phyloP scores from a whole-genome alignment of 2,113 vertebrate genomes.

The Calypte anna region DNA sequence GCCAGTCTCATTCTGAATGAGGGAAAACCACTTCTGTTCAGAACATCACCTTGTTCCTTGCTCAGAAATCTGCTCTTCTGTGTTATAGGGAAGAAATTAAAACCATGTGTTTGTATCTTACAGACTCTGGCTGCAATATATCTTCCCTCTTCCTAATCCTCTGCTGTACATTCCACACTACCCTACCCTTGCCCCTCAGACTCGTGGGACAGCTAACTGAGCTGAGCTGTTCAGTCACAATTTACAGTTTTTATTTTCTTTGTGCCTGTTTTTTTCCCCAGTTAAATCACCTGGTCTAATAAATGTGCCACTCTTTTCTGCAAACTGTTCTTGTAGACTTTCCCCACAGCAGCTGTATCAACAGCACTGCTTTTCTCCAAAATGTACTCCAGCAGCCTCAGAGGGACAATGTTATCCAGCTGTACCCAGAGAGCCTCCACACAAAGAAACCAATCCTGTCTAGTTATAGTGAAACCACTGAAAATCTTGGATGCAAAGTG shows the following conservation, averaged over 20 bases:
- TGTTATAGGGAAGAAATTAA: not conserved
- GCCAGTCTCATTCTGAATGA: not conserved
- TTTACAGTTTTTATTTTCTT: not conserved
- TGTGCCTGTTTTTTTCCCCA: not conserved
- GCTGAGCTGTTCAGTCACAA: not conserved
- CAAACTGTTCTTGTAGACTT: not conserved
- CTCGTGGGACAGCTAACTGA: not conserved
- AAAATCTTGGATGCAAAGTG: not conserved
- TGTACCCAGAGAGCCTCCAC: rapidly evolving
- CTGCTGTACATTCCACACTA: not conserved
- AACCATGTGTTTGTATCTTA: not conserved
- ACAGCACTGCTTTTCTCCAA: not conserved
- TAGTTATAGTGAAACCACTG: not conserved
- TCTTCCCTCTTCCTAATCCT: not conserved
- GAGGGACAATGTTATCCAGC: not conserved
- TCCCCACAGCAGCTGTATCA: not conserved
- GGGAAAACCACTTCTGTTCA: not conserved
- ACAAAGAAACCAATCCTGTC: not conserved
- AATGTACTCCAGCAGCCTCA: not conserved
- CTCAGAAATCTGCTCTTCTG: not conserved
- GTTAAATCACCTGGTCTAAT: not conserved
- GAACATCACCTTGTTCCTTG: not conserved
- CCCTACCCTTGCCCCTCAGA: not conserved
- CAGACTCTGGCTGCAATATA: rapidly evolving
- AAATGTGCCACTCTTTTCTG: not conserved